Conservation (phyloP, 1,140 invertebrate species). For the Drosophila parvula region DNA sequence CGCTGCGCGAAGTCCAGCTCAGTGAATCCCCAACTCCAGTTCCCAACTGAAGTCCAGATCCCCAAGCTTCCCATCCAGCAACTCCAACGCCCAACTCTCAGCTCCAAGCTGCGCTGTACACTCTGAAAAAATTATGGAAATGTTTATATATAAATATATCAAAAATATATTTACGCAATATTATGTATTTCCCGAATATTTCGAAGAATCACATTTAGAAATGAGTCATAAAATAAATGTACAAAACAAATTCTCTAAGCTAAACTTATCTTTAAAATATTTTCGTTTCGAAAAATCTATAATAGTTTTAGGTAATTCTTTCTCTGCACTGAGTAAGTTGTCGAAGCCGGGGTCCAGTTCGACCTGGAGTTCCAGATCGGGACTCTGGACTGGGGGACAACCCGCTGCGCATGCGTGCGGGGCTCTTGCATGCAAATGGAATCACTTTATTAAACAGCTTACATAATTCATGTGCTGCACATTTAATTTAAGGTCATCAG, state of each 20-base stretch:
- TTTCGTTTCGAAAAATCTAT: neutral
- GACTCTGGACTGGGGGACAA: conserved; percentile 42
- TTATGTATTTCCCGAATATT: neutral
- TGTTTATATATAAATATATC: neutral
- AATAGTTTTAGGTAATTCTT: neutral
- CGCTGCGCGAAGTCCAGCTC: conserved; percentile 63
- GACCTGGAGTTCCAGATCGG: conserved; percentile 36
- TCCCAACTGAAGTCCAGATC: conserved; percentile 15
- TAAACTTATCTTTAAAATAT: neutral
- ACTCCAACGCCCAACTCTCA: conserved; percentile 20
- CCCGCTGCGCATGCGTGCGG: conserved; percentile 80
- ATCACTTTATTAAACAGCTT: conserved; percentile 84
- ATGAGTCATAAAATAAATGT: neutral
- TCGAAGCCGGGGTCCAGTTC: conserved; percentile 51
- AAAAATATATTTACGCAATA: too few relatives aligned
- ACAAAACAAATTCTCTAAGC: neutral
- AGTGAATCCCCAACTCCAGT: conserved; percentile 35
- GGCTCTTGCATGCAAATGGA: conserved; percentile 83
- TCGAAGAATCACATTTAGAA: neutral
- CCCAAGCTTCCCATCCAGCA: conserved; percentile 14
- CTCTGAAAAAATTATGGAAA: neutral
- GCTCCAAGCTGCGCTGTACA: conserved; percentile 33
- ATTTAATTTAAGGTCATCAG: conserved; percentile 83
- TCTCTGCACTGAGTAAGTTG: conserved; percentile 65
- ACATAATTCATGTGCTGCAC: conserved; percentile 83